Evolutionary conservation across 2,888 invertebrate species (phyloP), one percentile per base, ranked within the genome.

Genomic region (Melinaea menophilus): DNA sequence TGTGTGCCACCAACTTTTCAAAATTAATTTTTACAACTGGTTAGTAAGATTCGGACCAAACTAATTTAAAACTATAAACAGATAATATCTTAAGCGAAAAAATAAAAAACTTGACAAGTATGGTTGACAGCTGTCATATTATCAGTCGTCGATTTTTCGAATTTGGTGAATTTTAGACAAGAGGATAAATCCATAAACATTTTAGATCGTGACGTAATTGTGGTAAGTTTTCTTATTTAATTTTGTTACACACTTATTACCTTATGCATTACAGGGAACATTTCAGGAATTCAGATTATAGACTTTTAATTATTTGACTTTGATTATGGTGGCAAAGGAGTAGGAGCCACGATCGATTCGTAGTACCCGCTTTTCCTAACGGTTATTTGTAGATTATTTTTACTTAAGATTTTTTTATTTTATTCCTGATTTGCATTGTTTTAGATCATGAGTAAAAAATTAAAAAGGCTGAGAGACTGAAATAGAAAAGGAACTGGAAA

Each of bases 11-110:
- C 22, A 22, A 22, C 22, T 22, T 22, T 22, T 22, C 22, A 22
- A 22, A 61, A 63, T n/a, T 64, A 64, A 64, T 64, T 63, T 58
- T 64, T 64, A 64, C 66, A 56, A 68, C 59, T 58, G 65, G 65
- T 69, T 67, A 69, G 64, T 67, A 62, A 65, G 22, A 22, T 22
- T 22, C 22, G 22, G 22, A 22, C 22, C 22, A 1, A 22, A 22
- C 22, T 22, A 22, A 22, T 22, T 22, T 22, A 22, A 22, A 22
- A 22, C 22, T 22, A 22, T 22, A 22, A 22, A 22, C 22, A 22
- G 22, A 22, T 22, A 22, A 45, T 45, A 45, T 45, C 5, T 45
- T 9, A 9, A 45, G n/a, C n/a, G n/a, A n/a, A n/a, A n/a, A n/a
- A n/a, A n/a, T n/a, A n/a, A n/a, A n/a, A n/a, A n/a, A n/a, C n/a